phyloP scores from a whole-genome alignment of 2,888 invertebrate species.

The Dexiosoma caninum region DNA sequence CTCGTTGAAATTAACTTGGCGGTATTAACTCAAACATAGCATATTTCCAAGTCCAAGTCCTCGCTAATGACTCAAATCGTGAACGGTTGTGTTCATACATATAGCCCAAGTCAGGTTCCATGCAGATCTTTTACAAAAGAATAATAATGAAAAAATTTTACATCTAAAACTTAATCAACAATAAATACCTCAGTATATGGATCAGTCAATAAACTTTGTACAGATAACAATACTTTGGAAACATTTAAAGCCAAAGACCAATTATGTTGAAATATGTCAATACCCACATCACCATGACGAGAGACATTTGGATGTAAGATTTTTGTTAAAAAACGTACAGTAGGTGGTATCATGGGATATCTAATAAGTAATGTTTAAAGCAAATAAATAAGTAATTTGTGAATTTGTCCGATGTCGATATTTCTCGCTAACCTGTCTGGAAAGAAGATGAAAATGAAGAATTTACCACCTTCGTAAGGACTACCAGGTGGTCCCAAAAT shows the following conservation, averaged over 20 bases:
- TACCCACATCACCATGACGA: conserved; percentile 95
- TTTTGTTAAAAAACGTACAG: conserved; percentile 93
- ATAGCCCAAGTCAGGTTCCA: conserved; percentile 91
- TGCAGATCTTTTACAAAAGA: conserved; percentile 83
- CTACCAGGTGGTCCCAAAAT: conserved; percentile 94
- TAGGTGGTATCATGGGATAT: conserved; percentile 95
- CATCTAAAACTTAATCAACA: not conserved
- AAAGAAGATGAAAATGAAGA: conserved; percentile 93
- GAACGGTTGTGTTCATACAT: conserved; percentile 86
- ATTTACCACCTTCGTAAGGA: conserved; percentile 95
- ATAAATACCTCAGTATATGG: conserved; percentile 86
- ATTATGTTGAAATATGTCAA: conserved; percentile 96
- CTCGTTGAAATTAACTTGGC: conserved; percentile 66
- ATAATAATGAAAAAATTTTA: not conserved
- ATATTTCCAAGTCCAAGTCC: conserved; percentile 93
- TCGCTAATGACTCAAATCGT: conserved; percentile 88
- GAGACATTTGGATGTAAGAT: conserved; percentile 97
- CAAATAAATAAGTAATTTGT: not conserved
- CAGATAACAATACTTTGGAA: conserved; percentile 91
- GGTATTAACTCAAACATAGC: conserved; percentile 88
- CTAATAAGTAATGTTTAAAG: too few relatives aligned
- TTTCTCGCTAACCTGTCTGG: conserved; percentile 83
- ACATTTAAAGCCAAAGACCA: conserved; percentile 97
- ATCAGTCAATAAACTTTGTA: conserved; percentile 92
- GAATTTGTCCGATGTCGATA: not conserved